Percentiles rank a stretch among this genome's conserved stretches.
These are phyloP conservation scores for Doryteuthis pealeii DNA, from an alignment of 1,140 invertebrate genomes.

Conservation along the genomic window DNA sequence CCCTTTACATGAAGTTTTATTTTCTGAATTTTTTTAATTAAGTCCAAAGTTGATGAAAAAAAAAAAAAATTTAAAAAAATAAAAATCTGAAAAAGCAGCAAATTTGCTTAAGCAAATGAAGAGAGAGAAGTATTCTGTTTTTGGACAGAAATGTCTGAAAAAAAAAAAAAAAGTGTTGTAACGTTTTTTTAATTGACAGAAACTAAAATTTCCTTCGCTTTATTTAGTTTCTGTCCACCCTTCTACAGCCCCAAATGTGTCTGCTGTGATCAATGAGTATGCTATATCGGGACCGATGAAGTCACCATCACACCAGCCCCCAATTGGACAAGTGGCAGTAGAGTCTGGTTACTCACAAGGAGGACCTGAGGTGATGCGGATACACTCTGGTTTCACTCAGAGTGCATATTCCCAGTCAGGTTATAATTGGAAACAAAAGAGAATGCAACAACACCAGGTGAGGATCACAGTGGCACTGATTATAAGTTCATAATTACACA, in stretches of 20 bases:
- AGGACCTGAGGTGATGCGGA: background rate
- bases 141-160: too few relatives aligned
- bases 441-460: slow-evolving; percentile 53
- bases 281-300: background rate
- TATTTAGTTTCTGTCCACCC: background rate
- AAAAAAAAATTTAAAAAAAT: too few relatives aligned
- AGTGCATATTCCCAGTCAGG: background rate
- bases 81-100: too few relatives aligned
- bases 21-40: too few relatives aligned
- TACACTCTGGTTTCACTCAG: background rate
- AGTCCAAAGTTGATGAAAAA: too few relatives aligned
- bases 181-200: too few relatives aligned
- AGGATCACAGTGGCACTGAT: slow-evolving; percentile 13
- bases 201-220: background rate
- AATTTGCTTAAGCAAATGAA: too few relatives aligned
- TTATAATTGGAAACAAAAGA: slow-evolving; percentile 62
- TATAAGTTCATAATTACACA: too few relatives aligned
- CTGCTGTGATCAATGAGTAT: background rate
- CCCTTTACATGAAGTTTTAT: too few relatives aligned
- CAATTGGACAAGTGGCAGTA: background rate
- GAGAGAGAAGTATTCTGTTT: too few relatives aligned
- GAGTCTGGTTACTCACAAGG: background rate
- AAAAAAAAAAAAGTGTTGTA: too few relatives aligned
- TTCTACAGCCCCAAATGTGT: background rate
- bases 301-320: background rate